These are phyloP conservation scores for Radopholus similis DNA, from an alignment of 1,140 invertebrate species.

Conservation along the genomic window DNA sequence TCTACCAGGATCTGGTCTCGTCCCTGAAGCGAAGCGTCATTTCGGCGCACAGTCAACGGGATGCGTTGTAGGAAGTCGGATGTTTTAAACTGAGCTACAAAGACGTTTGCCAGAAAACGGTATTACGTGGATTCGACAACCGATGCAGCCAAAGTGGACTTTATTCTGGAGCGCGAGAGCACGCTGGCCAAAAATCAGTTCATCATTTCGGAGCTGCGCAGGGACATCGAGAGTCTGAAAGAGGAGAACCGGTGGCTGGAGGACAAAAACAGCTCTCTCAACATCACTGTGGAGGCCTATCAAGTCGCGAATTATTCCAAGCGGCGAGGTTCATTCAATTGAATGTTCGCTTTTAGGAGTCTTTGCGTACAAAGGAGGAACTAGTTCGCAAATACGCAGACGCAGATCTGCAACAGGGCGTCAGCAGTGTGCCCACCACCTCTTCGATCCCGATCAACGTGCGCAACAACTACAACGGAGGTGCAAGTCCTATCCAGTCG, in stretches of 20 bases:
- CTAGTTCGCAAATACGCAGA: conserved; percentile 36
- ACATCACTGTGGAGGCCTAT: conserved; percentile 18
- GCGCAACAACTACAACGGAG: too few relatives aligned
- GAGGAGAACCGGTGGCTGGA: conserved; percentile 33
- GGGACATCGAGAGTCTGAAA: conserved; percentile 26
- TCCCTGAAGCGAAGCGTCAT: conserved; percentile 29
- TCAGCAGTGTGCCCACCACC: too few relatives aligned
- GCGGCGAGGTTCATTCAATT: too few relatives aligned
- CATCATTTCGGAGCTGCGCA: conserved; percentile 26
- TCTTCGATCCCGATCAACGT: too few relatives aligned
- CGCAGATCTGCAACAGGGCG: too few relatives aligned
- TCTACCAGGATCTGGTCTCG: conserved; percentile 32
- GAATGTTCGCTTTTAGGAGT: too few relatives aligned
- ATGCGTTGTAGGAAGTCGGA: conserved; percentile 19
- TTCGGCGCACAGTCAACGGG: conserved; percentile 38
- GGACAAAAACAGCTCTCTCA: conserved; percentile 28
- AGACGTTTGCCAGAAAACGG: conserved; percentile 15
- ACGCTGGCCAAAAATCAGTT: conserved; percentile 26
- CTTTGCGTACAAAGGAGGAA: conserved; percentile 37
- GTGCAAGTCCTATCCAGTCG: not conserved
- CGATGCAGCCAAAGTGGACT: conserved; percentile 31
- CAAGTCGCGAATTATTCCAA: too few relatives aligned
- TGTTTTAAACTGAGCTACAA: conserved; percentile 15
- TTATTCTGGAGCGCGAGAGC: conserved; percentile 41
- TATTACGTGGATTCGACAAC: conserved; percentile 19